Percentiles rank a stretch among this genome's conserved stretches.
These are phyloP conservation scores for Patagioenas fasciata DNA, from an alignment of 2,113 vertebrate species.

Conservation along the genomic window DNA sequence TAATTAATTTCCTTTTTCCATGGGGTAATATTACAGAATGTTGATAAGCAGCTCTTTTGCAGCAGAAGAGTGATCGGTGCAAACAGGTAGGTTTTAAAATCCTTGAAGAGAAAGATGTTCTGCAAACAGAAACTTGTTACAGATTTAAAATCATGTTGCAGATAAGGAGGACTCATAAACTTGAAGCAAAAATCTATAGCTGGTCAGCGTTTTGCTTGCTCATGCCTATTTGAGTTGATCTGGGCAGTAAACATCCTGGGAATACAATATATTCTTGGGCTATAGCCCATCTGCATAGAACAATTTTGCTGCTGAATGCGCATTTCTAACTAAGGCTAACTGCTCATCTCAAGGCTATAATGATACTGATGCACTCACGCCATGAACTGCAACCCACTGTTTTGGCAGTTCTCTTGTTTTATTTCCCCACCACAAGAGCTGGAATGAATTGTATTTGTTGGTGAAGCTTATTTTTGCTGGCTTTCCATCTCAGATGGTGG, in stretches of 20 bases:
- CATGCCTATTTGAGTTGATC: neutral
- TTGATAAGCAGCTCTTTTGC: constrained; percentile 11
- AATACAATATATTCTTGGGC: constrained; percentile 6
- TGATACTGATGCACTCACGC: constrained; percentile 32
- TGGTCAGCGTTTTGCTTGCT: neutral
- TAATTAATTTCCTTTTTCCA: constrained; percentile 35
- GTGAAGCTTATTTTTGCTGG: constrained; percentile 43
- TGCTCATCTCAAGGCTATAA: constrained; percentile 51
- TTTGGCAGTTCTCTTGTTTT: constrained; percentile 28
- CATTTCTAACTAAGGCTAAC: constrained; percentile 26
- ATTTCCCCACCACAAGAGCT: neutral
- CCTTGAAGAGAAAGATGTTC: neutral
- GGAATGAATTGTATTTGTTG: constrained; percentile 34
- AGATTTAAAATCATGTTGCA: neutral
- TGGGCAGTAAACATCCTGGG: neutral
- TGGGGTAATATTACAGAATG: neutral
- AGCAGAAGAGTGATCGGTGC: neutral
- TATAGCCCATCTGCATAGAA: constrained; percentile 9
- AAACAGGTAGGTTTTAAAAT: neutral
- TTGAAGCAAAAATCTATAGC: neutral
- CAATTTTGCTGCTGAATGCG: constrained; percentile 48
- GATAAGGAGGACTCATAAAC: neutral
- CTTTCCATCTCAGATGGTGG: neutral
- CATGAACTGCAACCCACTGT: constrained; percentile 36
- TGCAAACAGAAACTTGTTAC: neutral